These are phyloP conservation scores for Leptinotarsa rubiginosa DNA, from an alignment of 2,888 invertebrate genomes.

Conservation along the genomic window DNA sequence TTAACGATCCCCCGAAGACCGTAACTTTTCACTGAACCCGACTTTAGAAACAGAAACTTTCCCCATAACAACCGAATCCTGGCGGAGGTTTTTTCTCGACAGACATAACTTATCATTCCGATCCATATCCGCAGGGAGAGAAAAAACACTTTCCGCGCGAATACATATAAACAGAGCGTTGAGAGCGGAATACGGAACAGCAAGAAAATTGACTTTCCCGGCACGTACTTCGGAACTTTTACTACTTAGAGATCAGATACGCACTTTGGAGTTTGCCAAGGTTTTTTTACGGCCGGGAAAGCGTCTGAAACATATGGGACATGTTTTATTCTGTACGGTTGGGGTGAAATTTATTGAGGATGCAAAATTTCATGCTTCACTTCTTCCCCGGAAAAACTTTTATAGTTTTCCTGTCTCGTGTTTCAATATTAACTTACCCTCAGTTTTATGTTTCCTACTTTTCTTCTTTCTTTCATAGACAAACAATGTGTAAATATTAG, in stretches of 20 bases:
- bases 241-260: conserved; percentile 14
- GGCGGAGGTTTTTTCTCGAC: background rate
- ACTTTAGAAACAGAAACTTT: conserved; percentile 28
- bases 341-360: background rate
- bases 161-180: background rate
- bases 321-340: background rate
- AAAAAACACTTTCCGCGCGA: conserved; percentile 5
- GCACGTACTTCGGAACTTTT: conserved; percentile 13
- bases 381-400: background rate
- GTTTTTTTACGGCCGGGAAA: background rate
- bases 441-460: background rate
- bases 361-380: background rate
- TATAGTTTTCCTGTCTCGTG: background rate
- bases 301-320: conserved; percentile 10
- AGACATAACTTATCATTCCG: background rate
- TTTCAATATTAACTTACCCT: background rate
- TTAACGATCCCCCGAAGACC: conserved; percentile 20
- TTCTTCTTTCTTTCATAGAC: background rate
- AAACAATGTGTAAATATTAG: no score
- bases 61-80: conserved; percentile 24
- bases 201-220: conserved; percentile 8
- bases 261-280: background rate
- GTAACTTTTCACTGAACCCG: conserved; percentile 21
- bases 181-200: conserved; percentile 5
- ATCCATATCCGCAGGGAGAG: conserved; percentile 7